Evolutionary conservation across 2,888 invertebrate genomes (phyloP).

Genomic region (Lasius platythorax): DNA sequence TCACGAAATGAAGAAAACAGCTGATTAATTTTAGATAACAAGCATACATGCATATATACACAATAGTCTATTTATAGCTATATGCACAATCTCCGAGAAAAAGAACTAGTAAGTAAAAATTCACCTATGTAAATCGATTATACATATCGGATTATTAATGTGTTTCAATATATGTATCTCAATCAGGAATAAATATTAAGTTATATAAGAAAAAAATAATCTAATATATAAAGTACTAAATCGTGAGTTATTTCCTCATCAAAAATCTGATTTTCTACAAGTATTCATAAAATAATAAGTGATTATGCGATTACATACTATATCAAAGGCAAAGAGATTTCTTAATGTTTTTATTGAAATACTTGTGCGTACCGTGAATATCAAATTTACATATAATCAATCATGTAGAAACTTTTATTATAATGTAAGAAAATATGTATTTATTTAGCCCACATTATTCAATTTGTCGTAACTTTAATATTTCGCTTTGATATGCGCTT

Average conservation of each 20-base stretch:
- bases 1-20: not conserved
- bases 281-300: not conserved
- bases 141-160: not conserved
- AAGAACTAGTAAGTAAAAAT: not conserved
- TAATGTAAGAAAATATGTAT: not conserved
- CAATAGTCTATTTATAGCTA: not conserved
- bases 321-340: not conserved
- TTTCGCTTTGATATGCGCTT: not conserved
- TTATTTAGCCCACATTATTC: not conserved
- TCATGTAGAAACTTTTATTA: not conserved
- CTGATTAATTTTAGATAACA: not conserved
- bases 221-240: not conserved
- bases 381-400: not conserved
- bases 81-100: not conserved
- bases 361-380: not conserved
- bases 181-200: not conserved
- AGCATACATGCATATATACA: too few relatives aligned
- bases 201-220: not conserved
- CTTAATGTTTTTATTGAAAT: not conserved
- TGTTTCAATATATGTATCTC: not conserved
- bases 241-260: not conserved
- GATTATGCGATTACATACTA: not conserved
- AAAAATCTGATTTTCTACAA: not conserved
- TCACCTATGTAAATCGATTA: not conserved
- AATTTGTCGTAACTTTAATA: slow-evolving; percentile 1